Evolutionary conservation across 2,888 invertebrate genomes (phyloP), one percentile per base, ranked within the genome.

Genomic region (Chymomyza caudatula): DNA sequence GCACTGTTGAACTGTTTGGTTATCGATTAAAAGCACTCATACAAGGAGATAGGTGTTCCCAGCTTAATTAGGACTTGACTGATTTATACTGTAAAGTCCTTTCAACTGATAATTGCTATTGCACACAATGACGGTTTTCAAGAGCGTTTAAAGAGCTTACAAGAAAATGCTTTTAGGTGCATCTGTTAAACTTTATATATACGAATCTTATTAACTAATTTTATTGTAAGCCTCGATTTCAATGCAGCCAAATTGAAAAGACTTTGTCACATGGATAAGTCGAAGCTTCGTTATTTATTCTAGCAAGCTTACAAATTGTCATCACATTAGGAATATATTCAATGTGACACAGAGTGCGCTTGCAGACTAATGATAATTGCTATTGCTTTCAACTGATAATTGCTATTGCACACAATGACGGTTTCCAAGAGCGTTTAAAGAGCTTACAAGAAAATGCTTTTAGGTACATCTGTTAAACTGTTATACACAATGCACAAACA

Each of bases 361-460:
- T 71, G 71, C 65, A 5, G n/a, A 47, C 1, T 4, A 0, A 44
- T 13, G 15, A 44, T 44, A 11, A 25, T 5, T 2, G 5, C 3
- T 23, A 4, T 23, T 5, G 23, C 20, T 72, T 69, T 67, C 78
- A 63, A 72, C 67, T 61, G 58, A 22, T 56, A 20, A 54, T 74
- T 72, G 8, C 20, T 76, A 23, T 74, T 8, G 67, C 78, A 76
- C 78, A 74, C 76, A 75, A 23, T 63, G 68, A 74, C 71, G 75
- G 75, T 74, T 74, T 74, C 75, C 74, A 74, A 43, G 74, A 52
- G 71, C 65, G 43, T 69, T 73, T 66, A 52, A 47, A 51, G 44
- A 58, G 78, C 84, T 53, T 55, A 60, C 81, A 65, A 71, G 81
- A 79, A 79, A 79, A 84, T 78, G 84, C 85, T 80, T 80, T 85